Base-by-base conservation (phyloP, 2,888 invertebrate genomes). In the Hylaea fasciaria region DNA sequence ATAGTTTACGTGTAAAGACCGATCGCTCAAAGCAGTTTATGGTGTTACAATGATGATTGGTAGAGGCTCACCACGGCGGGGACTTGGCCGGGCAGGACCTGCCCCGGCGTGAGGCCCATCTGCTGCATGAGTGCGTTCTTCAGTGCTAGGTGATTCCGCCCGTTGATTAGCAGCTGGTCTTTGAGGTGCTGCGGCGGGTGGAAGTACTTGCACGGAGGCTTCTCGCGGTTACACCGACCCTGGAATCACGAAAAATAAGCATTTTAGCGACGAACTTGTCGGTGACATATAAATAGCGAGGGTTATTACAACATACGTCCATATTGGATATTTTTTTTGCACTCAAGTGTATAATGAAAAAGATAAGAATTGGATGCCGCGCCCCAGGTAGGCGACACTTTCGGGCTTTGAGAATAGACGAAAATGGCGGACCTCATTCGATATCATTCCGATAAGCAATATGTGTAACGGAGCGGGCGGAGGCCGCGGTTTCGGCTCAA, bases 131-230 rank as follows among this genome's bases (percentile, higher is more conserved):
- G 94, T 80, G 98, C 98, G 94, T 99, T 99, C 94, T 99, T 99
- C 92, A 99, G 94, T 84, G 99, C 99, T 93, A 99, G 95, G 94
- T 99, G 99, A 95, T 99, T 99, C 87, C 99, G 95, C 76, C 99
- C 99, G 94, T 99, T 99, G 94, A 99, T 99, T 92, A 99, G 94
- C 89, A 99, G 95, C 95, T 99, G 99, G 94, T 99, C 99, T 94
- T 99, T 99, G 83, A 99, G 95, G 93, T 99, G 99, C 93, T 99
- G 99, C 77, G 99, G 99, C 78, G 99, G 99, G 94, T 99, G 99
- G 94, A 99, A 98, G 94, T 99, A 99, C 95, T 99, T 99, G 97
- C 99, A 99, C 82, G 99, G 99, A 73, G 99, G 99, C 91, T 99
- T 99, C 93, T 99, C 99, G 83, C 99, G 96, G 92, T 99, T 99